A percentile compares a stretch with the other conserved stretches of the same genome.
These are phyloP conservation scores for Thaumetopoea pityocampa DNA, from an alignment of 1,140 invertebrate species.

Conservation along the genomic window DNA sequence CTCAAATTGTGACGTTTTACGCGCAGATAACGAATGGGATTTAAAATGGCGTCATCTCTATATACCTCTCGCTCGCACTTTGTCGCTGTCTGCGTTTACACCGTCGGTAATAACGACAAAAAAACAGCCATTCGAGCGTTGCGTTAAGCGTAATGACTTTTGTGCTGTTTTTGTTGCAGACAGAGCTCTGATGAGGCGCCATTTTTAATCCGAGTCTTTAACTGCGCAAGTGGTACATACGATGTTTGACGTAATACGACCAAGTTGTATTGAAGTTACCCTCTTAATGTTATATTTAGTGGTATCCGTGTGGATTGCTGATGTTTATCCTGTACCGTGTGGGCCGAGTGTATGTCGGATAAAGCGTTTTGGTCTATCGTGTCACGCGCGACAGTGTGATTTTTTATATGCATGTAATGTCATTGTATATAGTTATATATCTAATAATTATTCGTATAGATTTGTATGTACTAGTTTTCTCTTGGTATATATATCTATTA, in stretches of 20 bases:
- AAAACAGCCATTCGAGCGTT: no score
- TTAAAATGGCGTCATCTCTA: no score
- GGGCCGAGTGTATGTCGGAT: constrained; percentile 31
- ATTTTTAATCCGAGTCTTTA: no score
- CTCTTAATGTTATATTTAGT: constrained; percentile 54
- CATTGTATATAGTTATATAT: constrained; percentile 53
- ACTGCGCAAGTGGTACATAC: constrained; percentile 16
- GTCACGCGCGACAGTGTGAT: constrained; percentile 43
- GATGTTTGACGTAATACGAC: constrained; percentile 23
- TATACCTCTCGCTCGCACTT: no score
- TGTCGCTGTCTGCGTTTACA: no score
- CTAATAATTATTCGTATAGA: constrained; percentile 47
- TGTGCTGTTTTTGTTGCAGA: no score
- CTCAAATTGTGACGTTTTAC: constrained; percentile 50
- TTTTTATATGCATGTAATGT: constrained; percentile 60
- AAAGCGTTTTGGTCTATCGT: constrained; percentile 20
- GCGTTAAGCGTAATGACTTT: no score
- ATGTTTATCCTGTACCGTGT: constrained; percentile 19
- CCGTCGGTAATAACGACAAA: no score
- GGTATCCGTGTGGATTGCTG: constrained; percentile 36
- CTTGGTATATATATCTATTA: constrained; percentile 37
- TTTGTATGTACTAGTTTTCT: constrained; percentile 47
- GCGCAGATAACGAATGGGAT: no score
- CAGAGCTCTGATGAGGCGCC: no score
- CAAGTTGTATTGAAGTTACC: constrained; percentile 54